Conservation (phyloP, 2,888 invertebrate species). For the Galerucella calmariensis region DNA sequence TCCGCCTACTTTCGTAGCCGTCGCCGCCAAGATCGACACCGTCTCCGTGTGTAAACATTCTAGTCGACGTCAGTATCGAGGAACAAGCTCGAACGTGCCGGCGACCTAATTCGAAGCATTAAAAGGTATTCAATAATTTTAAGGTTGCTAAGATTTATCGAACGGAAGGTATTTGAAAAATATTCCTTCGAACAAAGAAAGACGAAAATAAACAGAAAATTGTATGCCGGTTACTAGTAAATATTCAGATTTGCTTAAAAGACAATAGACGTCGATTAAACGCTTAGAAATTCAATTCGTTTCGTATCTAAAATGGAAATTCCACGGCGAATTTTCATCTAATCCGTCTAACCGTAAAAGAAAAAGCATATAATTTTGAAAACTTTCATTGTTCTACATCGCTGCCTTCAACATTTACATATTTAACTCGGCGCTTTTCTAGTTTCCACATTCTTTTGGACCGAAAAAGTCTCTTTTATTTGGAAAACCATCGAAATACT, state of each 20-base stretch:
- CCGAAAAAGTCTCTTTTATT: neutral
- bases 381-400: slow-evolving; percentile 4
- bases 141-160: slow-evolving; percentile 3
- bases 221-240: neutral
- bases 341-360: slow-evolving; percentile 1
- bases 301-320: neutral
- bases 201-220: neutral
- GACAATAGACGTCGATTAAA: neutral
- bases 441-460: neutral
- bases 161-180: neutral
- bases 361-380: slow-evolving; percentile 2
- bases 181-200: neutral
- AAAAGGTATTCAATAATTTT: slow-evolving; percentile 1
- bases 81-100: slow-evolving; percentile 13
- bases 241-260: neutral
- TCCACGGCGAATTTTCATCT: neutral
- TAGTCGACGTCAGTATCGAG: slow-evolving; percentile 3
- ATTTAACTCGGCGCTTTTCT: neutral
- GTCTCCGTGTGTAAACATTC: neutral
- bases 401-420: neutral
- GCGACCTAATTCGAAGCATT: slow-evolving; percentile 22
- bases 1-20: neutral
- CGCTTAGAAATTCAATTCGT: slow-evolving; percentile 2
- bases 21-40: neutral
- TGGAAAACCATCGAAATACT: no score